phyloP scores from a whole-genome alignment of 2,888 invertebrate species.

The Syrphus vitripennis region DNA sequence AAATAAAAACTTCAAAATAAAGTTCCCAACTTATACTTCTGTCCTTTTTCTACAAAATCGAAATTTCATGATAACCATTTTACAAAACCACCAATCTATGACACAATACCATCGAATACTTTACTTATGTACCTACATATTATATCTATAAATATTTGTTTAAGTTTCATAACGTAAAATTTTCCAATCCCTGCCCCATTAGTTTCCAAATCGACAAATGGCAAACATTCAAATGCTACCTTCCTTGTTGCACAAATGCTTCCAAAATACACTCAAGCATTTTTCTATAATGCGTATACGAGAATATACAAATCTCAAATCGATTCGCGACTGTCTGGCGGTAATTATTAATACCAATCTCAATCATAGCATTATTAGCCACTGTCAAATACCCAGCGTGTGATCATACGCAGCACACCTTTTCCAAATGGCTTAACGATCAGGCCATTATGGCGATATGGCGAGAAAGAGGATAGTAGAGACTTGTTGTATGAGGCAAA shows the following conservation, averaged over 20 bases:
- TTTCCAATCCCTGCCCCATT: conserved; percentile 32
- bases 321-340: conserved; percentile 72
- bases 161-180: not conserved
- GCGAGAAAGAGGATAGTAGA: conserved; percentile 24
- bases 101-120: conserved; percentile 24
- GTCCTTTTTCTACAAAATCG: no score
- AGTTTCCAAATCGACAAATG: conserved; percentile 51
- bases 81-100: not conserved
- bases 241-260: not conserved
- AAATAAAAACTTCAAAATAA: no score
- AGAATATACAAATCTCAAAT: conserved; percentile 32
- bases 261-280: not conserved
- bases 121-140: no score
- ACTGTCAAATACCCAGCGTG: conserved; percentile 74
- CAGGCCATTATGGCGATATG: conserved; percentile 54
- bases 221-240: conserved; percentile 5
- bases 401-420: conserved; percentile 70
- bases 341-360: conserved; percentile 74
- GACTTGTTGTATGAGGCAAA: conserved; percentile 5
- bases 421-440: conserved; percentile 71
- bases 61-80: not conserved
- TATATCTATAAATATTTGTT: conserved; percentile 6
- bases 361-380: conserved; percentile 75
- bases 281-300: not conserved
- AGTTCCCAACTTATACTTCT: no score